Conservation (phyloP, 2,797 vertebrate species). For the Bovichtus diacanthus region DNA sequence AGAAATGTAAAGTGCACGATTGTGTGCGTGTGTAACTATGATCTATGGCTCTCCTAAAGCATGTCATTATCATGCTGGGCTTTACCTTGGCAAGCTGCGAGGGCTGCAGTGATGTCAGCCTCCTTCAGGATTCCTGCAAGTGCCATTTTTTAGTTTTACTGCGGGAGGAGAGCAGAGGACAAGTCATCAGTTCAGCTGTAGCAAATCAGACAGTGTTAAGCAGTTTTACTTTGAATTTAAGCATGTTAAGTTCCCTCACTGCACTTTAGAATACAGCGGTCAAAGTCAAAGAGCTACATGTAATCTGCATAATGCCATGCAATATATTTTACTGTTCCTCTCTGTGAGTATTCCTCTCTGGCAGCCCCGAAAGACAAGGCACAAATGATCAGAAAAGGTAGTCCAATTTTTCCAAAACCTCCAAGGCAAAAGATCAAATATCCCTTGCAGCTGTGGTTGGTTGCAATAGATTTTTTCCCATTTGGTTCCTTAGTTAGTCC, state of each 20-base stretch:
- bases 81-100: conserved; percentile 88
- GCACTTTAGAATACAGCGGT: conserved; percentile 25
- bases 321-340: conserved; percentile 44
- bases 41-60: neutral
- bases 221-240: conserved; percentile 32
- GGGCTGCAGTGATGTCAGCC: conserved; percentile 88
- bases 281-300: conserved; percentile 26
- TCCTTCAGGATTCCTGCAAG: conserved; percentile 84
- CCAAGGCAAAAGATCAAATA: conserved; percentile 62
- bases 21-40: neutral
- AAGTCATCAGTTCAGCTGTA: conserved; percentile 52
- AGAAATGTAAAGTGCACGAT: neutral
- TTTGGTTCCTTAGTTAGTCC: conserved; percentile 73
- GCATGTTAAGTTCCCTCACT: conserved; percentile 25
- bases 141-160: conserved; percentile 86
- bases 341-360: conserved; percentile 67
- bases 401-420: conserved; percentile 73
- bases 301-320: conserved; percentile 47
- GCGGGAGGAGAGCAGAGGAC: conserved; percentile 69
- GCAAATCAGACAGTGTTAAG: conserved; percentile 28
- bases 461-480: conserved; percentile 43
- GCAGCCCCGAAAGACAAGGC: conserved; percentile 37
- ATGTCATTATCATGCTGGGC: neutral
- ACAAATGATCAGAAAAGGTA: conserved; percentile 68
- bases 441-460: conserved; percentile 70